Conservation (phyloP, 2,113 vertebrate genomes). For the Melanocharis versteri region DNA sequence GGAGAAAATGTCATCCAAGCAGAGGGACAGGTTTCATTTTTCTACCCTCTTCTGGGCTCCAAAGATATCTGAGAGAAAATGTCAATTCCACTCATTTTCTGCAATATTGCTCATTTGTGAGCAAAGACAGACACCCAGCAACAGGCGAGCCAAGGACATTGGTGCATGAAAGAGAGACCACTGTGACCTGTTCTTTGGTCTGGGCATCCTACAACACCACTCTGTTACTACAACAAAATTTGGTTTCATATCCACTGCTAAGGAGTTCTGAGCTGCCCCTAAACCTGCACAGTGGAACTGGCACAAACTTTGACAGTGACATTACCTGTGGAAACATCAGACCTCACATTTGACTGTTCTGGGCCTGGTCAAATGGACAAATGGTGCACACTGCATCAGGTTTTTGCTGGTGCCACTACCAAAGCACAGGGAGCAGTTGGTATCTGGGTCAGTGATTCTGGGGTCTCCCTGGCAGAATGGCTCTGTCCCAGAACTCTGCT, state of each 20-base stretch:
- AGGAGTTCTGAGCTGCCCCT: not conserved
- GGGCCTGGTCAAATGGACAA: not conserved
- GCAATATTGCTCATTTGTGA: not conserved
- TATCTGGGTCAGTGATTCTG: not conserved
- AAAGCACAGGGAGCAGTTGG: accelerated
- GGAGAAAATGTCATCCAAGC: not conserved
- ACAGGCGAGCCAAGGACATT: not conserved
- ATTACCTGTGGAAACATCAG: not conserved
- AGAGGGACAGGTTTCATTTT: not conserved
- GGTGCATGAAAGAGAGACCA: not conserved
- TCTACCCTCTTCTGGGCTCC: not conserved
- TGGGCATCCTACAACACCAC: not conserved
- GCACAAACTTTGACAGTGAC: not conserved
- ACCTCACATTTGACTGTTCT: not conserved
- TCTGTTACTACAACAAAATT: not conserved
- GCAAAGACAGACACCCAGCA: not conserved
- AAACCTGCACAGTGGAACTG: not conserved
- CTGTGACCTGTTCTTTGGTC: not conserved
- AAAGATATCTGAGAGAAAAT: not conserved
- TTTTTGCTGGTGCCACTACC: not conserved
- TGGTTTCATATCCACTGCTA: not conserved
- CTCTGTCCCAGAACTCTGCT: not conserved
- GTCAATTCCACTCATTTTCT: not conserved
- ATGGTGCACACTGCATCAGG: not conserved
- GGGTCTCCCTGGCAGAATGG: not conserved